These are phyloP conservation scores for Panzeria rudis DNA, from an alignment of 2,888 invertebrate genomes.

Conservation along the genomic window DNA sequence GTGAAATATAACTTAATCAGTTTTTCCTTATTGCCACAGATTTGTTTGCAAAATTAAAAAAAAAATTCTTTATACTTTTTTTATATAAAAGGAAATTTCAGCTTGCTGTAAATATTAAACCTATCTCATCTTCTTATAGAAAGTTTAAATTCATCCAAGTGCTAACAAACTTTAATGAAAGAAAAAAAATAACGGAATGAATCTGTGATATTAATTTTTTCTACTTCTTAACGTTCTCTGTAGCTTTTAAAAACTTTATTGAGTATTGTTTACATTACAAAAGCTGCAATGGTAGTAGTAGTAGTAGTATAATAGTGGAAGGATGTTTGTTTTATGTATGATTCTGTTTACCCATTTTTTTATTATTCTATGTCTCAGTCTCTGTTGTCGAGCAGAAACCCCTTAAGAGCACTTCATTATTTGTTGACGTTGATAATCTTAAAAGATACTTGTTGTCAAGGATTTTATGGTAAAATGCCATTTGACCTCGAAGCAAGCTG, in stretches of 20 bases:
- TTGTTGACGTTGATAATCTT: slow-evolving; percentile 72
- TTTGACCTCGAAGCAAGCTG: slow-evolving; percentile 65
- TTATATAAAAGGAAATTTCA: not conserved
- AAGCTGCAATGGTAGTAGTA: slow-evolving; percentile 8
- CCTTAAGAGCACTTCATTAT: slow-evolving; percentile 70
- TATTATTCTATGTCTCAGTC: slow-evolving; percentile 16
- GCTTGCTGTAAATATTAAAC: not conserved
- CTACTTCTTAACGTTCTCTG: slow-evolving; percentile 7
- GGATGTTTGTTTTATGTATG: slow-evolving; percentile 44
- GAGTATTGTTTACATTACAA: slow-evolving; percentile 51
- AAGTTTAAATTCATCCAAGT: slow-evolving; percentile 3
- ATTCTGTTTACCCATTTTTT: slow-evolving; percentile 22
- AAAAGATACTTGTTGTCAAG: slow-evolving; percentile 70
- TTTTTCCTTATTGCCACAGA: no score
- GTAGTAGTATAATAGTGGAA: slow-evolving; percentile 5
- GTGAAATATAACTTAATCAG: no score
- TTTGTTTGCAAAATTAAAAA: no score
- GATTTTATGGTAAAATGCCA: slow-evolving; percentile 67
- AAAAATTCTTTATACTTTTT: no score
- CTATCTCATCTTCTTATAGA: not conserved
- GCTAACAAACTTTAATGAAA: slow-evolving; percentile 1
- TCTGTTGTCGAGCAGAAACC: slow-evolving; percentile 49
- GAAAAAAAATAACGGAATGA: not conserved
- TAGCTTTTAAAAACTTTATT: slow-evolving; percentile 28
- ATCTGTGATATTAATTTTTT: slow-evolving; percentile 17